A percentile compares a stretch with the other conserved stretches of the same genome.
phyloP scores from a whole-genome alignment of 2,888 invertebrate genomes.

The Mallateleia sp. region DNA sequence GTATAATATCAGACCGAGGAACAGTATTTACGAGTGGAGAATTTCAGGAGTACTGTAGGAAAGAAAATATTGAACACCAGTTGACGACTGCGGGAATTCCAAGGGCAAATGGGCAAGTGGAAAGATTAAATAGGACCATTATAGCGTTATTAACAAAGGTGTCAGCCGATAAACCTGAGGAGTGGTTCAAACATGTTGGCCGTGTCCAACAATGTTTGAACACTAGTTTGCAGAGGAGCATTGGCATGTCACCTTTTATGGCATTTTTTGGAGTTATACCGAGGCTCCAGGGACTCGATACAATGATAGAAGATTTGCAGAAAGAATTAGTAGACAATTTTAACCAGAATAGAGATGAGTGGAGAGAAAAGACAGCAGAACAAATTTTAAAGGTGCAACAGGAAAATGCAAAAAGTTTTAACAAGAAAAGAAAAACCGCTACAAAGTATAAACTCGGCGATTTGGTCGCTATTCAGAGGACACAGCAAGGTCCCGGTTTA shows the following conservation, averaged over 20 bases:
- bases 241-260: constrained; percentile 76
- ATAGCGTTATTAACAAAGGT: constrained; percentile 31
- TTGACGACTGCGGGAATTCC: no score
- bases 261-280: constrained; percentile 36
- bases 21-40: no score
- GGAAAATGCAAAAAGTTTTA: constrained; percentile 76
- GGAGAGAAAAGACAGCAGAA: constrained; percentile 50
- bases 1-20: no score
- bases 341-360: constrained; percentile 45
- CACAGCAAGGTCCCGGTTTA: constrained; percentile 56
- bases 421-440: constrained; percentile 74
- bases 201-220: constrained; percentile 50
- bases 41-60: constrained; percentile 19
- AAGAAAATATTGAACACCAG: constrained; percentile 55
- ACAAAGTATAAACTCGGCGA: constrained; percentile 73
- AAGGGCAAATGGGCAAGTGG: no score
- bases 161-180: not conserved
- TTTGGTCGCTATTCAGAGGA: constrained; percentile 69
- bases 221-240: constrained; percentile 69
- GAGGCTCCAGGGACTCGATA: no score
- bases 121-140: no score
- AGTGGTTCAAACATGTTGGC: not conserved
- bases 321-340: not conserved
- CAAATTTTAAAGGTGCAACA: constrained; percentile 76
- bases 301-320: not conserved